Evolutionary conservation across 2,797 vertebrate genomes (phyloP), one percentile per base, ranked within the genome.

Genomic region (Sternarchorhynchus goeldii): DNA sequence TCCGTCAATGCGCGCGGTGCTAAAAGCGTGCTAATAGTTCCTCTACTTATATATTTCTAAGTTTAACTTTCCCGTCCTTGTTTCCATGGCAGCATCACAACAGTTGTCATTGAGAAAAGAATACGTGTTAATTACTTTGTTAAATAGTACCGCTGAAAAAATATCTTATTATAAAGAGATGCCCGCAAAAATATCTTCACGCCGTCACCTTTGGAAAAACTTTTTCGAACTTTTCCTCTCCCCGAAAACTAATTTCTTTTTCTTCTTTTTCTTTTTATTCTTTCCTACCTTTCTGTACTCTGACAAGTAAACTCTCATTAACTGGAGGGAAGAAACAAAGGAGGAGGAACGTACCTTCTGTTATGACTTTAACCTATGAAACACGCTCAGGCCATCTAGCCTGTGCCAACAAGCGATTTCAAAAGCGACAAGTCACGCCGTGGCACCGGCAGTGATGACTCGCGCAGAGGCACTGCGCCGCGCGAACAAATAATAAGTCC

Each of bases 91-190:
- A 87, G 84, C 78, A 10, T 81, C 75, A 81, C 81, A 84, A 82
- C 81, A 85, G 82, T 79, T 85, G 84, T 81, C 80, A 85, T 76
- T 77, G 80, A 79, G 82, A 83, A 81, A 79, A 85, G 79, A 85
- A 85, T 85, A 83, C 31, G 74, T 83, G 81, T 79, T 85, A 85
- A 85, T 85, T 85, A 85, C 84, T 85, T 83, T 85, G 81, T 83
- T 80, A 81, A 81, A 85, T 79, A 77, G 74, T 66, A 74, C 63
- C 70, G 63, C 50, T 34, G 77, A 75, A 80, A 73, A 81, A 73
- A 78, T 63, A 41, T 77, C 75, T 81, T 66, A 80, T 74, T 78
- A 68, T 72, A 73, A 68, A 68, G 66, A 71, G 16, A 41, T 69
- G 59, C 73, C 25, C 29, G 4, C 58, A 70, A 57, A 75, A 80